Evolutionary conservation across 2,113 vertebrate species (phyloP).

Genomic region (Engraulis encrasicolus): DNA sequence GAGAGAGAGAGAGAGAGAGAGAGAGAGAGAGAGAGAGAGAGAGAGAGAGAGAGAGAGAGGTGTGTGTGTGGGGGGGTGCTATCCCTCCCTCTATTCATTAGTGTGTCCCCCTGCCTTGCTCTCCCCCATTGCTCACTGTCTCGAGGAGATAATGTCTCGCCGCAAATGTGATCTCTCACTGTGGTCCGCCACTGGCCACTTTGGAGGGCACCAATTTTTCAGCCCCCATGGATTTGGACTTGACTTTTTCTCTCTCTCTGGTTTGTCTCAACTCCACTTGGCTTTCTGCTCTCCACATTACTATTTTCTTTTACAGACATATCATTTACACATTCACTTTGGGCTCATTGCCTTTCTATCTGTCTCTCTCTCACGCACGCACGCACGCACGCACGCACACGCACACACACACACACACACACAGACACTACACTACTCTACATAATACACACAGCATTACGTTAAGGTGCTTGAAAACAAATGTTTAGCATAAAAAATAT

Average conservation of each 20-base stretch:
- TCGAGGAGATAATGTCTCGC: slow-evolving; percentile 63
- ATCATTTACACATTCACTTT: neutral
- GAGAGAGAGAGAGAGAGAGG: neutral
- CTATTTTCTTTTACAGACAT: neutral
- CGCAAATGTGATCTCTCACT: slow-evolving; percentile 73
- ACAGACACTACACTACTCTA: neutral
- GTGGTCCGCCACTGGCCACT: slow-evolving; percentile 58
- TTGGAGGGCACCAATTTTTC: slow-evolving; percentile 60
- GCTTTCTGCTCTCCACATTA: neutral
- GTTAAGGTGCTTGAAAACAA: too few relatives aligned
- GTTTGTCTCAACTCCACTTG: neutral
- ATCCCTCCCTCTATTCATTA: slow-evolving; percentile 85
- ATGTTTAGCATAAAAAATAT: too few relatives aligned
- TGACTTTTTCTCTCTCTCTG: neutral
- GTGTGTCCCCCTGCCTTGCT: slow-evolving; percentile 82
- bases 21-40: neutral
- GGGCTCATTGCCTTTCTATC: neutral
- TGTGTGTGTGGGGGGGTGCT: neutral
- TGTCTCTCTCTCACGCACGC: slow-evolving; percentile 18
- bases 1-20: neutral
- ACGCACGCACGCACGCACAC: neutral
- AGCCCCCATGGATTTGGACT: slow-evolving; percentile 29
- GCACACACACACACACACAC: slow-evolving; percentile 12
- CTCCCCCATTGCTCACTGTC: slow-evolving; percentile 91
- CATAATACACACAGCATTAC: too few relatives aligned